These are phyloP conservation scores for Hydropsyche betteni DNA, from an alignment of 2,888 invertebrate genomes.

Conservation along the genomic window DNA sequence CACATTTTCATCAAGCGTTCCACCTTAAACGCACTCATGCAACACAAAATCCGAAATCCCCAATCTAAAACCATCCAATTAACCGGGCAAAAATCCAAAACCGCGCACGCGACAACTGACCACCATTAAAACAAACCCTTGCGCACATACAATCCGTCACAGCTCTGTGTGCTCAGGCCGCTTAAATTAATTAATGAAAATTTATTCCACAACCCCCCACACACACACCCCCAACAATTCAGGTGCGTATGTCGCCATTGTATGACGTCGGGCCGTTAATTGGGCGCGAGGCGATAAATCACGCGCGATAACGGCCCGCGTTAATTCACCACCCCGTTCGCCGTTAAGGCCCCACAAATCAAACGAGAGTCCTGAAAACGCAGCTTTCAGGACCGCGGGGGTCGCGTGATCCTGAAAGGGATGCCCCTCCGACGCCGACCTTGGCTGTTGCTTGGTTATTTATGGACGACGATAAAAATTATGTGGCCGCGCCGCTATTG, in stretches of 20 bases:
- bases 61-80: no score
- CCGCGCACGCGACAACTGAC: background rate
- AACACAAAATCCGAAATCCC: no score
- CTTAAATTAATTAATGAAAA: background rate
- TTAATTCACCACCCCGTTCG: slow-evolving; percentile 33
- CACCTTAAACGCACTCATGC: no score
- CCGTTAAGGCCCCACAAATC: background rate
- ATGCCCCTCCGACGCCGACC: no score
- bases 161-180: background rate
- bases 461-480: no score
- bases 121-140: background rate
- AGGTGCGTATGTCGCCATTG: background rate
- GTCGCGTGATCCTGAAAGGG: no score
- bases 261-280: slow-evolving; percentile 14
- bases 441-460: no score
- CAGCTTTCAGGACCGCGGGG: no score
- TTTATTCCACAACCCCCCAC: background rate
- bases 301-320: slow-evolving; percentile 30
- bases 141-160: background rate
- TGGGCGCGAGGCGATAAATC: slow-evolving; percentile 34
- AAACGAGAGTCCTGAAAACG: no score
- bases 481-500: no score
- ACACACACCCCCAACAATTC: background rate
- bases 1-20: no score
- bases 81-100: no score